Evolutionary conservation across 1,140 invertebrate species (phyloP), one percentile per base, ranked within the genome.

Genomic region (honey bee (Apis mellifera)): DNA sequence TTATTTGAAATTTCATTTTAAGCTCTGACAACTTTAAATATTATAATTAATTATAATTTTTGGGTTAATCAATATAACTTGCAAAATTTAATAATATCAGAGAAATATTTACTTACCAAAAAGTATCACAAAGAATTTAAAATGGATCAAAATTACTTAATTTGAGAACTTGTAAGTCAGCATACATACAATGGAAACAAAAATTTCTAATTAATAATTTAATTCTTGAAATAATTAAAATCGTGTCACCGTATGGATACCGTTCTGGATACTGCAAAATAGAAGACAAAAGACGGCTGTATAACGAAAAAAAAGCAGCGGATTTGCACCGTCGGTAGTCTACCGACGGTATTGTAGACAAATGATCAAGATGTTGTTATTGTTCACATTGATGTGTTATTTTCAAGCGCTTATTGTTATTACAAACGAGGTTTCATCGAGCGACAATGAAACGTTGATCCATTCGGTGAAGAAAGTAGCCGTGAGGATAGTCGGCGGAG

Each of bases 401-500:
- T 73, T 70, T n/a, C 66, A 76, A 66, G 42, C n/a, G 62, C 17
- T 74, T 55, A 26, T 75, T 32, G 26, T 48, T 59, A 54, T 60
- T 54, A 48, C 23, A 17, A 64, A 60, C 55, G 62, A 48, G 4
- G 32, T 57, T 59, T 21, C n/a, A 50, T 81, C 72, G 62, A 19
- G 23, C 15, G 5, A 52, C 9, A 9, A 59, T 17, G 19, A 68
- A 21, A 64, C 19, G 42, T n/a, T 48, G n/a, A 48, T 65, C 42
- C 13, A 23, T 1, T 9, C 55, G 60, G 1, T 50, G 55, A 62
- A 59, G 13, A 19, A 48, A 23, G 48, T 79, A 54, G 75, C 57
- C 52, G 72, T 66, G 65, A 87, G 89, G 77, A 86, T 91, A 55
- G 79, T 91, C 65, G 90, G 90, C 48, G 90, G 90, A 23, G 55